Conservation (phyloP, 2,888 invertebrate genomes). For the Geophilus truncorum region DNA sequence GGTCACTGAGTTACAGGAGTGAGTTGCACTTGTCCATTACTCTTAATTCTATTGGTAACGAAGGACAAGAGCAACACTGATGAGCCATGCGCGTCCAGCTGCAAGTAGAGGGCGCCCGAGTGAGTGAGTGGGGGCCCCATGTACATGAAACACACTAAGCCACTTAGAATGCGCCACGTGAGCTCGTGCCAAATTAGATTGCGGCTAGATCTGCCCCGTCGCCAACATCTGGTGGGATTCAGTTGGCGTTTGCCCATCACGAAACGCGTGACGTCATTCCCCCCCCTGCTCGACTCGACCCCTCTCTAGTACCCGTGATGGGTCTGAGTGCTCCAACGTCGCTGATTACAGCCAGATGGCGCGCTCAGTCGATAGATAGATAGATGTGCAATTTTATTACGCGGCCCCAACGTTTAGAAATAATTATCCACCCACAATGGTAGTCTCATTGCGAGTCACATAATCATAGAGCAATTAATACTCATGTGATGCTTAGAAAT, state of each 20-base stretch:
- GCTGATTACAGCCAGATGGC: conserved; percentile 22
- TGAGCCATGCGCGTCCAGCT: background rate
- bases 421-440: conserved; percentile 10
- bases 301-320: background rate
- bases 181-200: conserved; percentile 28
- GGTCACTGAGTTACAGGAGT: background rate
- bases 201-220: conserved; percentile 19
- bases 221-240: conserved; percentile 27
- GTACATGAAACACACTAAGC: conserved; percentile 26
- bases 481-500: background rate
- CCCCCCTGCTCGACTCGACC: background rate
- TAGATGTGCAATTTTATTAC: conserved; percentile 3
- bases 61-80: conserved; percentile 1
- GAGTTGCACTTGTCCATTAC: conserved; percentile 27
- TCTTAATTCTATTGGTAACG: conserved; percentile 22
- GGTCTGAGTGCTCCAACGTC: conserved; percentile 6
- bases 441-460: background rate
- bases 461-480: conserved; percentile 6
- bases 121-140: too few relatives aligned
- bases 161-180: conserved; percentile 22
- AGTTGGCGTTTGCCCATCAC: conserved; percentile 18
- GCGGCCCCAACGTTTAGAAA: conserved; percentile 9
- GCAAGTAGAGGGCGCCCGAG: background rate
- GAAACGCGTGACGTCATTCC: background rate
- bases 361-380: background rate